Base-by-base conservation (phyloP, 2,797 vertebrate genomes). In the Columba guinea region DNA sequence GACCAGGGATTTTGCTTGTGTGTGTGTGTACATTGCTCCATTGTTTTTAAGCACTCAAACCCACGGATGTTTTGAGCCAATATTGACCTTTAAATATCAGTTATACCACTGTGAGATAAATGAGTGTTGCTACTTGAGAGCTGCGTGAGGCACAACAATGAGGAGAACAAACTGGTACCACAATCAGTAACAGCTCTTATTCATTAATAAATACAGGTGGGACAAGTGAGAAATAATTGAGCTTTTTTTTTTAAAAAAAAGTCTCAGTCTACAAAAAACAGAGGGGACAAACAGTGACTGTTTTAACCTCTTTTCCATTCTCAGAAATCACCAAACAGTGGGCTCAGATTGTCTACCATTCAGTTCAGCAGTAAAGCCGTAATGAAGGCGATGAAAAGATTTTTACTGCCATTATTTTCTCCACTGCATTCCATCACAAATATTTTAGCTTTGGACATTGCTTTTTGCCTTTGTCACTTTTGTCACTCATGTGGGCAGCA, bases 21-120 rank as follows among this genome's bases (percentile, higher is more conserved):
- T 41, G 41, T 41, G 41, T 56, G 55, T 67, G n/a, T 52, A 62
- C 65, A 49, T 4, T 77, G 53, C 70, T 67, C 83, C 0, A 0
- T 51, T 96, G 93, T 84, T 96, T 88, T 79, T 56, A 78, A 93
- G 80, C 74, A 77, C 83, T 91, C 55, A 88, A 94, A 74, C 37
- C 52, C 83, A 74, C 80, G 60, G 68, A 93, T 71, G 55, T 93
- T 76, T 93, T 64, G 74, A 95, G 87, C 85, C 91, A 93, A 90
- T 93, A 94, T 34, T 95, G 94, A 96, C 95, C 95, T 97, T 96
- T 96, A 97, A 96, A 96, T 95, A 95, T 48, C 94, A 94, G 80
- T 95, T 94, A 70, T 16, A 94, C 34, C 90, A 93, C 81, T 94
- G 49, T 6, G 85, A 93, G 79, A 86, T 90, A 94, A 96, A 97